Evolutionary conservation across 2,797 vertebrate genomes (phyloP).

Genomic region (Craterocephalus amniculus): DNA sequence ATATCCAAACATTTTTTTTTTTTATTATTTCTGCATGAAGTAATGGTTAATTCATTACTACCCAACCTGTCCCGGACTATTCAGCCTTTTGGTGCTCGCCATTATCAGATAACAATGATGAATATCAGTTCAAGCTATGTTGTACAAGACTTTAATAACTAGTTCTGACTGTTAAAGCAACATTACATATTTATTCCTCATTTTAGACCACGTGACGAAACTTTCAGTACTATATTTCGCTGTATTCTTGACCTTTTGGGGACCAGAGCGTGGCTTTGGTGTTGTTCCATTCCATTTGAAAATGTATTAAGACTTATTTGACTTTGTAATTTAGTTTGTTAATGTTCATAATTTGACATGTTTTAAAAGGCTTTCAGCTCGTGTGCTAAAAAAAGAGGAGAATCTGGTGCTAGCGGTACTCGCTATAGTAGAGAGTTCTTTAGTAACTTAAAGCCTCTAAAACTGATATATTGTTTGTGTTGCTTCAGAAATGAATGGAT

Average conservation of each 20-base stretch:
- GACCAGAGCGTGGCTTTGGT: slow-evolving; percentile 7
- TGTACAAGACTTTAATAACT: slow-evolving; percentile 13
- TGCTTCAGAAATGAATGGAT: neutral
- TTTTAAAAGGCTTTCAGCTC: slow-evolving; percentile 20
- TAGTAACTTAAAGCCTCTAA: too few species aligned
- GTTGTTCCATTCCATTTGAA: neutral
- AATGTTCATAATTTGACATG: neutral
- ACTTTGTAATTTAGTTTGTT: neutral
- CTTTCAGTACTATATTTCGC: slow-evolving; percentile 61
- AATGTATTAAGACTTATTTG: neutral
- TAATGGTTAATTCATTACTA: neutral
- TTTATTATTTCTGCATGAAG: too few species aligned
- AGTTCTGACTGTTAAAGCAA: slow-evolving; percentile 19
- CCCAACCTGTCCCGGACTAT: neutral
- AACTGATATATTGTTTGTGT: too few species aligned
- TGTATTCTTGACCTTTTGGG: slow-evolving; percentile 21
- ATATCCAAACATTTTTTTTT: too few species aligned
- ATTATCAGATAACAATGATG: slow-evolving; percentile 5
- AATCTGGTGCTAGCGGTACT: slow-evolving; percentile 61
- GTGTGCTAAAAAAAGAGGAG: slow-evolving; percentile 17
- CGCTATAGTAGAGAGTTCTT: neutral
- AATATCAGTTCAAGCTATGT: slow-evolving; percentile 19
- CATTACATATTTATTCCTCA: neutral
- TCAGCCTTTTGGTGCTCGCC: neutral
- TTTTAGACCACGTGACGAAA: slow-evolving; percentile 25